Base-by-base conservation (phyloP, 2,797 vertebrate species). In the Rhyacichthys aspro region DNA sequence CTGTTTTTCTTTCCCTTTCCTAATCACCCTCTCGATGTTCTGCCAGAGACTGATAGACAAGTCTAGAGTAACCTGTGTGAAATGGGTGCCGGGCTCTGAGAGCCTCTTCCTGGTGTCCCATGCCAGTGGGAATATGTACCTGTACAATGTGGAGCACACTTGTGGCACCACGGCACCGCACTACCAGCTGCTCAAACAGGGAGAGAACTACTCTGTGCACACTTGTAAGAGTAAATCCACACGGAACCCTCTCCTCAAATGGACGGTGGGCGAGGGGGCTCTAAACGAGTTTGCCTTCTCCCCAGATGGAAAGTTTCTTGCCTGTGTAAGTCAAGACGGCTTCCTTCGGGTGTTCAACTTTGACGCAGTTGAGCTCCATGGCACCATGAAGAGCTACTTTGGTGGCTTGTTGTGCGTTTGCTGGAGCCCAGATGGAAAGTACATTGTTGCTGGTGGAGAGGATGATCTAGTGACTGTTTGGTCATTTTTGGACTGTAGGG, bases 171-270 rank as follows among this genome's bases (percentile, higher is more conserved):
- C 96, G 10, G 94, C 95, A 43, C 97, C 96, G 15, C 96, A 98
- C 90, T 98, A 98, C 93, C 96, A 98, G 94, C 93, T 95, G 36
- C 95, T 98, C 63, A 98, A 98, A 80, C 97, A 98, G 93, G 97
- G 96, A 54, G 95, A 98, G 82, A 96, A 88, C 87, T 98, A 96
- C 88, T 94, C 95, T 38, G 97, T 98, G 55, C 95, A 98, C 84
- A 97, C 96, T 43, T 98, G 96, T 90, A 98, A 98, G 93, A 98
- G 96, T 90, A 98, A 98, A 93, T 96, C 96, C 77, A 95, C 95
- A 1, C 92, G 96, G 84, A 98, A 98, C 90, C 96, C 97, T 79
- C 93, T 98, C 63, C 94, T 98, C 47, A 97, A 96, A 85, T 98
- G 97, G 97, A 97, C 95, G 62, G 97, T 98, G 72, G 97, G 97